Conservation (phyloP, 2,888 invertebrate species). For the Baronia brevicornis region DNA sequence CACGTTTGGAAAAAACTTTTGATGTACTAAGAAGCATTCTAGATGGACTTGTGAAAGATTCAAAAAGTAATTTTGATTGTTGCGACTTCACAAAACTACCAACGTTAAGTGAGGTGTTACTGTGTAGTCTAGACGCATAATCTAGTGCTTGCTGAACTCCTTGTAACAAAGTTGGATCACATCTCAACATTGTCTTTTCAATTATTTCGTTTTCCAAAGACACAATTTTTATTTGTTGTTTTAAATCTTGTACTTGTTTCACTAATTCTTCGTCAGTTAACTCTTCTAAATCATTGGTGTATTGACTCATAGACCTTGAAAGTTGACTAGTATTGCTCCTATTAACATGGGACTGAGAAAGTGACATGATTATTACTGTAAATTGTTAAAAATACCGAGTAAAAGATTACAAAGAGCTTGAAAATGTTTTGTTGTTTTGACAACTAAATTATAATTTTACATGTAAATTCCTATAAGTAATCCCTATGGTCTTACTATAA, state of each 20-base stretch:
- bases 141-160: slow-evolving; percentile 63
- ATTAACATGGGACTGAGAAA: slow-evolving; percentile 25
- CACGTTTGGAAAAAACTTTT: slow-evolving; percentile 41
- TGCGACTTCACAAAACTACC: slow-evolving; percentile 46
- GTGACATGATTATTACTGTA: slow-evolving; percentile 18
- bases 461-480: not conserved
- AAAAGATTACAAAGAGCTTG: slow-evolving; percentile 7
- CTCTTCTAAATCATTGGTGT: slow-evolving; percentile 39
- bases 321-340: slow-evolving; percentile 41
- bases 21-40: slow-evolving; percentile 34
- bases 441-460: too few relatives aligned
- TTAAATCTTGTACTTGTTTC: slow-evolving; percentile 45
- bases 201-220: slow-evolving; percentile 70
- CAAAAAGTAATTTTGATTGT: slow-evolving; percentile 37
- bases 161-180: slow-evolving; percentile 59
- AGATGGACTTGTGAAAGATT: slow-evolving; percentile 40
- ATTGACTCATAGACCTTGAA: slow-evolving; percentile 43
- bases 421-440: slow-evolving; percentile 2
- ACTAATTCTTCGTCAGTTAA: slow-evolving; percentile 48
- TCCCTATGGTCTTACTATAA: slow-evolving; percentile 3
- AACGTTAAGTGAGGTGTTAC: slow-evolving; percentile 33
- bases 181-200: slow-evolving; percentile 57
- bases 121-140: slow-evolving; percentile 46
- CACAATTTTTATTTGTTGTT: slow-evolving; percentile 41
- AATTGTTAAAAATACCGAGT: slow-evolving; percentile 9